phyloP scores from a whole-genome alignment of 2,888 invertebrate genomes.

The Fabriciana adippe region DNA sequence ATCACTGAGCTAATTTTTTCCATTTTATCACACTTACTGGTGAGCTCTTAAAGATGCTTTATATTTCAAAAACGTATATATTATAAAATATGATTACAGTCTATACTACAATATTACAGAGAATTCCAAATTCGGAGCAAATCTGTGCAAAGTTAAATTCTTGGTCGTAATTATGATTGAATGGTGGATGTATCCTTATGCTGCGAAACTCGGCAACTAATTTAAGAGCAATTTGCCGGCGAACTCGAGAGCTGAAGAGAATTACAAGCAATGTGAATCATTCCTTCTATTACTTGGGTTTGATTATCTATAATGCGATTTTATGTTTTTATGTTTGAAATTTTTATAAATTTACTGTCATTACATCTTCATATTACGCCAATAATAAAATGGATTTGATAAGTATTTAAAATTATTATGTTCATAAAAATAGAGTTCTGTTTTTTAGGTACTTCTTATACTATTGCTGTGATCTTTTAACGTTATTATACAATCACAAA shows the following conservation, averaged over 20 bases:
- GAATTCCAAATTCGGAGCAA: constrained; percentile 4
- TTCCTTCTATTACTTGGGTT: constrained; percentile 48
- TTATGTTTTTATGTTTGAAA: constrained; percentile 9
- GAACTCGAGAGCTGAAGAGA: constrained; percentile 44
- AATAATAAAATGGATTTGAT: not conserved
- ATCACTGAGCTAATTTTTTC: no score
- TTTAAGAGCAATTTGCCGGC: constrained; percentile 60
- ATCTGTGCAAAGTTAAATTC: constrained; percentile 38
- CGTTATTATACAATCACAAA: no score
- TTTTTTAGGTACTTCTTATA: no score
- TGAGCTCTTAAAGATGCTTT: no score
- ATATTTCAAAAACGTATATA: no score
- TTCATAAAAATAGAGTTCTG: no score
- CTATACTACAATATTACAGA: not conserved
- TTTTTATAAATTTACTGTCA: not conserved
- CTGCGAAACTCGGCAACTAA: constrained; percentile 52
- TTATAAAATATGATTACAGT: not conserved
- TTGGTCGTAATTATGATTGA: constrained; percentile 40
- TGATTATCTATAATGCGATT: constrained; percentile 43
- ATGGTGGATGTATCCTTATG: constrained; percentile 37
- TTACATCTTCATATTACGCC: not conserved
- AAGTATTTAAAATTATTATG: not conserved
- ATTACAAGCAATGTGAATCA: constrained; percentile 41
- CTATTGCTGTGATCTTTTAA: no score
- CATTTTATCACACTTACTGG: no score